phyloP scores from a whole-genome alignment of 2,888 invertebrate species.

The Caenorhabditis becei region DNA sequence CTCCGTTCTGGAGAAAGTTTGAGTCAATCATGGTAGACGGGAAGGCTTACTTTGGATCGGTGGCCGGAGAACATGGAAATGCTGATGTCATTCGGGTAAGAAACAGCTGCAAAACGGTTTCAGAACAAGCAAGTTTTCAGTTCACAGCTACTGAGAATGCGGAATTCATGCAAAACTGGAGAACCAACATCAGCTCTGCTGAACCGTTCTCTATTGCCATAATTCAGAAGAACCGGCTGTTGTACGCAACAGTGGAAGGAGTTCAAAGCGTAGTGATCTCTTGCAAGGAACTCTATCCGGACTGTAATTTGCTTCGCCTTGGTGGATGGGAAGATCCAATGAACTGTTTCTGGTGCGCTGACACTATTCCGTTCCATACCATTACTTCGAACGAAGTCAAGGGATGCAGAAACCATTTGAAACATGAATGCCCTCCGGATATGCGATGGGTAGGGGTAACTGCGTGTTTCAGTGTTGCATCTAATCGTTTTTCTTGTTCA shows the following conservation, averaged over 20 bases:
- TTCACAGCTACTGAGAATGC: conserved; percentile 31
- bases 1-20: neutral
- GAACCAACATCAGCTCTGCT: conserved; percentile 19
- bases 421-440: conserved; percentile 62
- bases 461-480: neutral
- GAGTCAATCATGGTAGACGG: conserved; percentile 33
- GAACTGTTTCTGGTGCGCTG: conserved; percentile 73
- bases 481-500: neutral
- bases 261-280: conserved; percentile 44
- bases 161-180: conserved; percentile 32
- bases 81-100: conserved; percentile 34
- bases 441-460: conserved; percentile 53
- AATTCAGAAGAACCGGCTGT: conserved; percentile 16
- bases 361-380: conserved; percentile 46
- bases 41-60: conserved; percentile 35
- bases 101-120: too few relatives aligned
- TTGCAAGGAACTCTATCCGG: conserved; percentile 69
- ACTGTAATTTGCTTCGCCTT: conserved; percentile 62
- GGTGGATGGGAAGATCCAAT: conserved; percentile 70
- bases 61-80: conserved; percentile 14
- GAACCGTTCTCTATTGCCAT: conserved; percentile 34
- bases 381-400: conserved; percentile 48
- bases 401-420: conserved; percentile 60
- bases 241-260: conserved; percentile 39
- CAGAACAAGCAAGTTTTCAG: conserved; percentile 27